Percentiles rank a stretch among this genome's conserved stretches.
Conservation (phyloP, 2,888 invertebrate genomes). For the Cantharis rustica region DNA sequence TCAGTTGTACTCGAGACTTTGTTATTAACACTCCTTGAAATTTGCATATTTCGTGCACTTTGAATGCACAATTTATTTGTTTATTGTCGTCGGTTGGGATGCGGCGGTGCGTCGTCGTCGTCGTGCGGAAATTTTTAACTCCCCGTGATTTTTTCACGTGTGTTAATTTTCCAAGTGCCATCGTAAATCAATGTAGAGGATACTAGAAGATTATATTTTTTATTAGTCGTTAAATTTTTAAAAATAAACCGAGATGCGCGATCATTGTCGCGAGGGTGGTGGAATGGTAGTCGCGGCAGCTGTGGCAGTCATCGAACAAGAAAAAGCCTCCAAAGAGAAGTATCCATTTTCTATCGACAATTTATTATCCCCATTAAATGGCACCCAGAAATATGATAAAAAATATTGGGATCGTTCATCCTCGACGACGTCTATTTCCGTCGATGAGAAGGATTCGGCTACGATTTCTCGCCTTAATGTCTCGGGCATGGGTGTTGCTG, state of each 20-base stretch:
- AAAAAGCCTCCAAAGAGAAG: conserved; percentile 41
- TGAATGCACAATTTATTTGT: background rate
- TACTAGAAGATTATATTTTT: conserved; percentile 5
- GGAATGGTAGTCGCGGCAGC: conserved; percentile 64
- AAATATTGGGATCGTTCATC: background rate
- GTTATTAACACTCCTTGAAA: conserved; percentile 33
- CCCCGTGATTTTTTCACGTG: background rate
- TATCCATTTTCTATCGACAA: conserved; percentile 51
- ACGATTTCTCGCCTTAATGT: conserved; percentile 21
- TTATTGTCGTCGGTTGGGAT: background rate
- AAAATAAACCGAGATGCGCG: conserved; percentile 28
- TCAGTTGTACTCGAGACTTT: conserved; percentile 37
- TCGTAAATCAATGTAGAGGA: conserved; percentile 25
- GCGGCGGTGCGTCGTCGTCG: background rate
- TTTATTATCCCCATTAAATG: background rate
- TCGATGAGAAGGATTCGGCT: background rate
- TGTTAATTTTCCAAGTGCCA: conserved; percentile 7
- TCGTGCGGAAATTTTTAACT: background rate
- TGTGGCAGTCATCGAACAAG: conserved; percentile 57
- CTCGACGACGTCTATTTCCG: background rate
- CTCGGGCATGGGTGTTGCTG: conserved; percentile 7
- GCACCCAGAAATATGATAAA: background rate
- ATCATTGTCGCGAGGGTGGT: conserved; percentile 26
- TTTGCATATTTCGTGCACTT: conserved; percentile 21
- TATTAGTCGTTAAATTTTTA: conserved; percentile 7